Conservation (phyloP, 2,888 invertebrate genomes). For the Nowickia ferox region DNA sequence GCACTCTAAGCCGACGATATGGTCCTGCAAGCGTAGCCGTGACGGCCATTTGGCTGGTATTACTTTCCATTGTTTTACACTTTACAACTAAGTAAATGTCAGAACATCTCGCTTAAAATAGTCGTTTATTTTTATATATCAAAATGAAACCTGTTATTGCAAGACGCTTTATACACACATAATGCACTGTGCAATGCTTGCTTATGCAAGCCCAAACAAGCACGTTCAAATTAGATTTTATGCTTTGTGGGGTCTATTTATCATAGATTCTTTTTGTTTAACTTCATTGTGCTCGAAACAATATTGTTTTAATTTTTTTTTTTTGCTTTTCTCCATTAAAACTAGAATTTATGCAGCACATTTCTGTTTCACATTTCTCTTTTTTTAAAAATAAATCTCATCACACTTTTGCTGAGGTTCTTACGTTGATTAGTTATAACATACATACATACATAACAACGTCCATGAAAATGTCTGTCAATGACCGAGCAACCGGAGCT, state of each 20-base stretch:
- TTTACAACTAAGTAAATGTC: too few relatives aligned
- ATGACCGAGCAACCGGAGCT: slow-evolving; percentile 42
- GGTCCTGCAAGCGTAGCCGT: too few relatives aligned
- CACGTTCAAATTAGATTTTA: slow-evolving; percentile 66
- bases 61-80: too few relatives aligned
- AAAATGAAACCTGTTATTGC: too few relatives aligned
- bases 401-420: slow-evolving; percentile 51
- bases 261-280: slow-evolving; percentile 23
- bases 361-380: neutral
- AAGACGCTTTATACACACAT: slow-evolving; percentile 1
- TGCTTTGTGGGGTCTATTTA: slow-evolving; percentile 33
- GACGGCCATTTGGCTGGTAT: too few relatives aligned
- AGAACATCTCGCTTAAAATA: too few relatives aligned
- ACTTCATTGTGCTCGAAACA: slow-evolving; percentile 59
- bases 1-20: too few relatives aligned
- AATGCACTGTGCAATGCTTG: neutral
- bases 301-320: slow-evolving; percentile 40
- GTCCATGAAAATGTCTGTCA: slow-evolving; percentile 37
- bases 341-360: slow-evolving; percentile 30
- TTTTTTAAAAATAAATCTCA: slow-evolving; percentile 60
- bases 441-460: slow-evolving; percentile 26
- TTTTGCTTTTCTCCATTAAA: slow-evolving; percentile 44
- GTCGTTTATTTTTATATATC: too few relatives aligned
- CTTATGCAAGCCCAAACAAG: slow-evolving; percentile 42
- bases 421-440: slow-evolving; percentile 41